phyloP scores from a whole-genome alignment of 2,113 vertebrate species.

The Theropithecus gelada region DNA sequence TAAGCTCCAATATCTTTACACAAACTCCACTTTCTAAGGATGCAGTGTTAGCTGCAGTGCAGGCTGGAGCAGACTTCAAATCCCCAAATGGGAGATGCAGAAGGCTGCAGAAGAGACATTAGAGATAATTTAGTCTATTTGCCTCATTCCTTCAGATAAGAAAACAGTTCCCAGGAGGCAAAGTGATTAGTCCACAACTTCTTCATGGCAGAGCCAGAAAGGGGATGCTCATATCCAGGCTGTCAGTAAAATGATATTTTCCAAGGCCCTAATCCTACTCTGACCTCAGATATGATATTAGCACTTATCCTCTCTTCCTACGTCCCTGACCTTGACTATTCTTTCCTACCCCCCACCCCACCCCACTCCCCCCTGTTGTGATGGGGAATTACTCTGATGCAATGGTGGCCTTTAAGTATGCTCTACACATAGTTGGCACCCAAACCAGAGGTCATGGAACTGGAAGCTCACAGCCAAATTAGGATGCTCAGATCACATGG shows the following conservation, averaged over 20 bases:
- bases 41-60: neutral
- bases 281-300: neutral
- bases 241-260: neutral
- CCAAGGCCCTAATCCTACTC: neutral
- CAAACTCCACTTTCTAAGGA: neutral
- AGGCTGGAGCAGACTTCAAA: neutral
- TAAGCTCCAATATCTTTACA: neutral
- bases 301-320: neutral
- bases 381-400: neutral
- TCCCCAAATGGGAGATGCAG: neutral
- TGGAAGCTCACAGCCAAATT: slow-evolving; percentile 1
- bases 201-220: slow-evolving; percentile 12
- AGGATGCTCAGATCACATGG: neutral
- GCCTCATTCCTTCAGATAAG: slow-evolving; percentile 31
- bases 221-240: neutral
- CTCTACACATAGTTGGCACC: neutral
- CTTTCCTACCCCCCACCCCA: neutral
- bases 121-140: slow-evolving; percentile 31
- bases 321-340: neutral
- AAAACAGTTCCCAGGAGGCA: slow-evolving; percentile 5
- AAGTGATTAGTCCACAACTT: neutral
- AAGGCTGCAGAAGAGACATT: neutral
- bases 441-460: neutral
- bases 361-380: neutral
- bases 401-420: neutral